A percentile compares a stretch with the other conserved stretches of the same genome.
phyloP scores from a whole-genome alignment of 2,888 invertebrate genomes.

The Papilio protenor region DNA sequence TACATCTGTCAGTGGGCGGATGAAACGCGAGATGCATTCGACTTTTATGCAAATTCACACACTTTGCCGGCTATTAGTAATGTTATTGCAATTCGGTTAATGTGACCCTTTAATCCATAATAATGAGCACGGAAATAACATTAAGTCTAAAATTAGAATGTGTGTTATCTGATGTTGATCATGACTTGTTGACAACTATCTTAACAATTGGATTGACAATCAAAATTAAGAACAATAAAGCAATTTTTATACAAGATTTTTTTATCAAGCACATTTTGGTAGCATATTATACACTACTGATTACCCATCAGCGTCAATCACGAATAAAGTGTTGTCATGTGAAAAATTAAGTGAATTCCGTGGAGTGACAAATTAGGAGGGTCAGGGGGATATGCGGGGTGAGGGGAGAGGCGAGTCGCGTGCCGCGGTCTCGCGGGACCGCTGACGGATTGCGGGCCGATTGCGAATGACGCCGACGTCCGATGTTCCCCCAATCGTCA shows the following conservation, averaged over 20 bases:
- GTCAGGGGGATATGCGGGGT: background rate
- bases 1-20: conserved; percentile 77
- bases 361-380: conserved; percentile 56
- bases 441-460: conserved; percentile 45
- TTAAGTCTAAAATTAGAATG: conserved; percentile 20
- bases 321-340: conserved; percentile 27
- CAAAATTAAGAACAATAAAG: background rate
- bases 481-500: conserved; percentile 40
- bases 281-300: background rate
- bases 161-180: background rate
- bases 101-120: conserved; percentile 40
- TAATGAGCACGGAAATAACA: conserved; percentile 7
- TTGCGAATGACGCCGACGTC: conserved; percentile 40
- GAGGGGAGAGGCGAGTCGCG: conserved; percentile 46
- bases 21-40: conserved; percentile 60
- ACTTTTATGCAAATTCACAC: conserved; percentile 72
- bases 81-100: conserved; percentile 55
- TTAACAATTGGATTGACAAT: background rate
- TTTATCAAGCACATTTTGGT: background rate
- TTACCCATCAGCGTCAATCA: conserved; percentile 22
- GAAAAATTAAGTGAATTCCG: conserved; percentile 45
- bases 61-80: conserved; percentile 59
- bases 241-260: background rate
- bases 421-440: conserved; percentile 63
- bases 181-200: background rate